Evolutionary conservation across 2,797 vertebrate species (phyloP).

Genomic region (Hoplostethus mediterraneus): DNA sequence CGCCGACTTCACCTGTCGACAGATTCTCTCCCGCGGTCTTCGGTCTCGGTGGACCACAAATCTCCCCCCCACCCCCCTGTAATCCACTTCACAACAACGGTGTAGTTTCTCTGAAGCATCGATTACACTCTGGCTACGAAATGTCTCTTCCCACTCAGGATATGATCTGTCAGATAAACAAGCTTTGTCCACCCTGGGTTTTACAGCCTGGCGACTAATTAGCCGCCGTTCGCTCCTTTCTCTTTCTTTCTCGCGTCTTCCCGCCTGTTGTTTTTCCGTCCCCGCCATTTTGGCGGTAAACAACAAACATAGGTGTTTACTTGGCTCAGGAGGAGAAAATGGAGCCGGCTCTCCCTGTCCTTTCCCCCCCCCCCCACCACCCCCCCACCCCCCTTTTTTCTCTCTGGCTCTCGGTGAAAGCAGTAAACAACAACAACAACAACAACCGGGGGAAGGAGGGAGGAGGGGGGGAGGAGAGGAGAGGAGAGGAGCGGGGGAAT

Average conservation of each 20-base stretch:
- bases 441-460: slow-evolving; percentile 37
- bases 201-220: slow-evolving; percentile 38
- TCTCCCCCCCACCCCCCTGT: too few relatives aligned
- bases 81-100: neutral
- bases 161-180: slow-evolving; percentile 35
- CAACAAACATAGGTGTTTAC: slow-evolving; percentile 79
- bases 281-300: slow-evolving; percentile 76
- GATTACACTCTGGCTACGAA: slow-evolving; percentile 7
- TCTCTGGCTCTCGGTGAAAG: slow-evolving; percentile 58
- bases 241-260: slow-evolving; percentile 35
- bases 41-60: neutral
- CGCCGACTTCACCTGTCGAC: slow-evolving; percentile 19
- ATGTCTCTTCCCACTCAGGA: neutral
- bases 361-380: slow-evolving; percentile 38
- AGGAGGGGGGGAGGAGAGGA: slow-evolving; percentile 30
- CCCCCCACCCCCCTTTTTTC: slow-evolving; percentile 34
- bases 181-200: slow-evolving; percentile 35
- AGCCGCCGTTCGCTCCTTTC: slow-evolving; percentile 34
- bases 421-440: slow-evolving; percentile 76
- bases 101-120: slow-evolving; percentile 15
- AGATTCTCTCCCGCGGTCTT: neutral
- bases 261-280: slow-evolving; percentile 52
- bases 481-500: slow-evolving; percentile 44
- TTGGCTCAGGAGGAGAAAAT: slow-evolving; percentile 68
- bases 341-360: slow-evolving; percentile 49